These are phyloP conservation scores for Pteronotus mesoamericanus DNA, from an alignment of 2,797 vertebrate genomes.

Conservation along the genomic window DNA sequence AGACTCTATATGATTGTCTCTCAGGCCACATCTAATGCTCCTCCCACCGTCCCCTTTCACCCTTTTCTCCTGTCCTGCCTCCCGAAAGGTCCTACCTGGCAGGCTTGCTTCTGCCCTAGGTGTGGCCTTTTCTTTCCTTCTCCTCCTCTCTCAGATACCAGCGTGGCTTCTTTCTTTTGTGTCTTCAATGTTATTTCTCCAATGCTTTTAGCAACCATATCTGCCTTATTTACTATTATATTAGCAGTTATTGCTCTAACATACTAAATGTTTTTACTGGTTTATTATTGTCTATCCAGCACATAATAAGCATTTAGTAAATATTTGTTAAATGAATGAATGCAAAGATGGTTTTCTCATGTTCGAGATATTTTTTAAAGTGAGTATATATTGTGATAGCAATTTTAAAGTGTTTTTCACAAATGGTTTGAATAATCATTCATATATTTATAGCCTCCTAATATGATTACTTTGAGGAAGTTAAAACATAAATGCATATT, in stretches of 20 bases:
- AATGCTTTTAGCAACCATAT: background rate
- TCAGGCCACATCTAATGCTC: background rate
- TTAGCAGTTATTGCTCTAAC: background rate
- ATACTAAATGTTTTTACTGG: background rate
- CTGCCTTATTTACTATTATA: background rate
- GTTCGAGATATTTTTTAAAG: slow-evolving; percentile 6
- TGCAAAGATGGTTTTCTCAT: background rate
- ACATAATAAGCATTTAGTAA: background rate
- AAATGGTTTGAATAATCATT: slow-evolving; percentile 17
- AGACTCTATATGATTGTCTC: background rate
- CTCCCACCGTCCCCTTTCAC: rapidly evolving
- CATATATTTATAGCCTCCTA: background rate
- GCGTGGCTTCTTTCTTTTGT: background rate
- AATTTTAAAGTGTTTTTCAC: slow-evolving; percentile 22
- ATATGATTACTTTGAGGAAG: slow-evolving; percentile 1
- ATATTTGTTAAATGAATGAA: background rate
- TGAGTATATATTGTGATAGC: background rate
- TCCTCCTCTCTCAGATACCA: background rate
- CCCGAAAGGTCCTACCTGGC: no score
- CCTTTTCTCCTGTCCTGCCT: background rate
- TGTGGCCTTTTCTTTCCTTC: background rate
- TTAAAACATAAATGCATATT: background rate
- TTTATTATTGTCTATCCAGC: background rate
- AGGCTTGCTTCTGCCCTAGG: background rate
- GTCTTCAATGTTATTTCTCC: background rate